phyloP scores from a whole-genome alignment of 2,797 vertebrate species.

The Crypturellus tataupa region DNA sequence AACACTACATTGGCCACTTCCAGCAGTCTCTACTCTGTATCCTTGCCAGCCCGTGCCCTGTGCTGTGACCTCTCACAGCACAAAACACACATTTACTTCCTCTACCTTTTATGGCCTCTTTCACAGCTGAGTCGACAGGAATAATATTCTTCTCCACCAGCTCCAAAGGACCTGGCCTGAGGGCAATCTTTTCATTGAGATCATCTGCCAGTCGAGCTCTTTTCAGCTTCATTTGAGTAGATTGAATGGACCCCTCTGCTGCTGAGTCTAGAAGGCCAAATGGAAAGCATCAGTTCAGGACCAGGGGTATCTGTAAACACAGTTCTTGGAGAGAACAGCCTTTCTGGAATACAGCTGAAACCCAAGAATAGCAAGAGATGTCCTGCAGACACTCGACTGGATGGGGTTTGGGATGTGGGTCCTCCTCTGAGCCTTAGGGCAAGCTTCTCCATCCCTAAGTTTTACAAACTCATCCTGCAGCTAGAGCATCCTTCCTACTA shows the following conservation, averaged over 20 bases:
- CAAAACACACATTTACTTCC: neutral
- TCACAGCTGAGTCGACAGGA: conserved; percentile 88
- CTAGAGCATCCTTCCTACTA: neutral
- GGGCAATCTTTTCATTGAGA: conserved; percentile 92
- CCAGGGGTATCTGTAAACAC: neutral
- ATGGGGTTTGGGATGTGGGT: neutral
- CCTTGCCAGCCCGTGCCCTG: neutral
- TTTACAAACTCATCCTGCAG: neutral
- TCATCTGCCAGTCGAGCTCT: conserved; percentile 90
- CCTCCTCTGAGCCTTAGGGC: neutral
- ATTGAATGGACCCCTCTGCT: conserved; percentile 85
- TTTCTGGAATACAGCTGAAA: neutral
- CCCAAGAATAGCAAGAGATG: neutral
- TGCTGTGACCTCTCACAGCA: neutral
- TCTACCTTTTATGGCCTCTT: conserved; percentile 90
- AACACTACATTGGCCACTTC: neutral
- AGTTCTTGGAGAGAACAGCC: neutral
- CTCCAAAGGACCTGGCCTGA: conserved; percentile 91
- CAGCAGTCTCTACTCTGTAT: neutral
- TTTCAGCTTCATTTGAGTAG: conserved; percentile 91
- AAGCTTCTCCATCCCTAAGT: neutral
- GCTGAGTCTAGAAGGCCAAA: conserved; percentile 83
- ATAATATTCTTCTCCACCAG: conserved; percentile 94
- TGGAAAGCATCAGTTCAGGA: conserved; percentile 35
- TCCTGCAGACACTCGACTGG: neutral